Evolutionary conservation across 1,140 invertebrate genomes (phyloP), one percentile per base, ranked within the genome.

Genomic region (Drosophila asahinai): DNA sequence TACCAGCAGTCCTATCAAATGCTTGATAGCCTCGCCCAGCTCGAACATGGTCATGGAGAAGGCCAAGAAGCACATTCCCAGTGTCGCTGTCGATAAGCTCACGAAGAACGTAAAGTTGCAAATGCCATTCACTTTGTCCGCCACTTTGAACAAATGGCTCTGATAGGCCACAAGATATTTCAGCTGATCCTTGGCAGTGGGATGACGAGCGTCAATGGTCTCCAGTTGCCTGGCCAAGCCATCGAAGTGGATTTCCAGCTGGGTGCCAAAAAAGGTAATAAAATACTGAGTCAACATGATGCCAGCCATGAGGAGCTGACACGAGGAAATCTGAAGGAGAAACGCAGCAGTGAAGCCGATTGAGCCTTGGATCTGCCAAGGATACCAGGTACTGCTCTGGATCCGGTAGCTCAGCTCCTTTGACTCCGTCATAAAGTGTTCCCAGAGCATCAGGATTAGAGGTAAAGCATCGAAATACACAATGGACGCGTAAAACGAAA

Each of bases 331-430:
- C 52, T 12, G 36, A 15, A 7, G 61, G 36, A 14, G 30, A 75
- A 89, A 15, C 40, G 45, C 7, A 30, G 0, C 9, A 14, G 8
- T 1, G 61, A 67, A n/a, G 15, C 64, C 64, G 0, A 27, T 22
- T 15, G 42, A 63, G 12, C 68, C 51, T 2, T 51, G 12, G n/a
- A 61, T 47, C 4, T 64, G 80, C 87, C 89, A 91, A 8, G 89
- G 87, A 80, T 91, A 91, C 89, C 89, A 91, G 17, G 87, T 81
- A 45, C 77, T 77, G 27, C 83, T 89, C 45, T 91, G 89, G 11
- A 71, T 75, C 4, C 73, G 70, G 57, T 75, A 91, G 0, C 38
- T 55, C 4, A 89, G 17, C 0, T 76, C 25, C 15, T 62, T 15
- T 2, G 52, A 55, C 0, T 72, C 62, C 2, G 40, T 19, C 9